Evolutionary conservation across 2,888 invertebrate species (phyloP).

Genomic region (Xestia rhomboidea): DNA sequence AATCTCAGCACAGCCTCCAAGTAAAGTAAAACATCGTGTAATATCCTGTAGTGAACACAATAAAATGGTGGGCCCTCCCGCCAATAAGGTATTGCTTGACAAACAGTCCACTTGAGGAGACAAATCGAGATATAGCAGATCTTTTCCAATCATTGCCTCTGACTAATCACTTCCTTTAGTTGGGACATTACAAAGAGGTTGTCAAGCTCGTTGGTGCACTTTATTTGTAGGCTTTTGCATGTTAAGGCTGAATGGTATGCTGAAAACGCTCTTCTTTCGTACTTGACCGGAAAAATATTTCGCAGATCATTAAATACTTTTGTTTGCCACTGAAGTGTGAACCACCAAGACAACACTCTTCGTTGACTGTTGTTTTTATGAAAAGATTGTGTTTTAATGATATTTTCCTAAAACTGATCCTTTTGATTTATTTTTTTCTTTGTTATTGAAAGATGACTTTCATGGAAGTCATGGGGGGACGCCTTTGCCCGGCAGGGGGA

Average conservation of each 20-base stretch:
- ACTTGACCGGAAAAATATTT: neutral
- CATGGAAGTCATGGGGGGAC: no score
- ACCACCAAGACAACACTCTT: neutral
- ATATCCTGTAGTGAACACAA: slow-evolving; percentile 43
- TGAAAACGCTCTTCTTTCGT: neutral
- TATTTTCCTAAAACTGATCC: neutral
- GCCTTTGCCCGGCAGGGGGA: no score
- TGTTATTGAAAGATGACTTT: neutral
- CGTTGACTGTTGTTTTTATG: neutral
- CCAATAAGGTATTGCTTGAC: slow-evolving; percentile 72
- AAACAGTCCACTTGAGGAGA: slow-evolving; percentile 76
- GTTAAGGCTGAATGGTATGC: neutral
- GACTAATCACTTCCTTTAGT: slow-evolving; percentile 70
- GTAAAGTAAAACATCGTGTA: slow-evolving; percentile 8
- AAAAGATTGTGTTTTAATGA: neutral
- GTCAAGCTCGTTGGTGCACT: neutral
- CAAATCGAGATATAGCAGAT: slow-evolving; percentile 82
- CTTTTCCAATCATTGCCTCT: slow-evolving; percentile 78
- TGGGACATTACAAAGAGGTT: neutral
- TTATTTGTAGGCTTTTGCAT: neutral
- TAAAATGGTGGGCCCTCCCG: slow-evolving; percentile 14
- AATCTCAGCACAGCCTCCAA: neutral
- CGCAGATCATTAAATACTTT: neutral
- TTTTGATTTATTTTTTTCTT: neutral
- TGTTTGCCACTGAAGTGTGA: neutral